Conservation (phyloP, 2,113 vertebrate genomes). For the Podarcis muralis region DNA sequence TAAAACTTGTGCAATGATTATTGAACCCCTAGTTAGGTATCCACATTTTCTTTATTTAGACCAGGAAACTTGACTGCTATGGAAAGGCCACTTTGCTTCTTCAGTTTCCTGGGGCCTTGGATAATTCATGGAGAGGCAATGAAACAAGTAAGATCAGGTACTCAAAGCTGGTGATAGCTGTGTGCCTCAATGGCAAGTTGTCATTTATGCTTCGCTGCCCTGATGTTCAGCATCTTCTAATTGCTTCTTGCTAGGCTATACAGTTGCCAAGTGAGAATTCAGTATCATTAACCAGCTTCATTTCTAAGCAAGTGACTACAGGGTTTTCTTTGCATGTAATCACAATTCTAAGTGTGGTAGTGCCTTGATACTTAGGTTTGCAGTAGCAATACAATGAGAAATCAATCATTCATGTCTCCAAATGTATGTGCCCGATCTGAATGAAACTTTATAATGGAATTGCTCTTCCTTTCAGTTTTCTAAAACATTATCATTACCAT, state of each 20-base stretch:
- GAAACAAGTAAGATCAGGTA: not conserved
- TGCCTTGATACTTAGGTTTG: not conserved
- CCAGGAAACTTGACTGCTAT: not conserved
- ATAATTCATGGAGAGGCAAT: not conserved
- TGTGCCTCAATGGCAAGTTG: not conserved
- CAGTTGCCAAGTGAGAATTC: slow-evolving; percentile 22
- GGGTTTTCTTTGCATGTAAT: not conserved
- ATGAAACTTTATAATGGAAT: not conserved
- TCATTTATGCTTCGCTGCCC: slow-evolving; percentile 1
- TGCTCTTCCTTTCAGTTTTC: not conserved
- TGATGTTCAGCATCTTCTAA: slow-evolving; percentile 10
- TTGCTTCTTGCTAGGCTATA: slow-evolving; percentile 11
- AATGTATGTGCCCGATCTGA: not conserved
- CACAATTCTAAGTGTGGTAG: not conserved
- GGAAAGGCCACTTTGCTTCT: not conserved
- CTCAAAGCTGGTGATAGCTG: not conserved
- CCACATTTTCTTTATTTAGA: not conserved
- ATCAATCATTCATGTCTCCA: not conserved
- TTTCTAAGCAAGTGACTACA: slow-evolving; percentile 9
- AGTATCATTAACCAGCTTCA: slow-evolving; percentile 7
- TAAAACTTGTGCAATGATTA: not conserved
- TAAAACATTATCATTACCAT: not conserved
- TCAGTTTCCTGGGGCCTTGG: accelerated
- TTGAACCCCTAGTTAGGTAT: not conserved
- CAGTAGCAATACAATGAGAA: not conserved